Evolutionary conservation across 2,888 invertebrate species (phyloP).

Genomic region (Eumerus sabulonum): DNA sequence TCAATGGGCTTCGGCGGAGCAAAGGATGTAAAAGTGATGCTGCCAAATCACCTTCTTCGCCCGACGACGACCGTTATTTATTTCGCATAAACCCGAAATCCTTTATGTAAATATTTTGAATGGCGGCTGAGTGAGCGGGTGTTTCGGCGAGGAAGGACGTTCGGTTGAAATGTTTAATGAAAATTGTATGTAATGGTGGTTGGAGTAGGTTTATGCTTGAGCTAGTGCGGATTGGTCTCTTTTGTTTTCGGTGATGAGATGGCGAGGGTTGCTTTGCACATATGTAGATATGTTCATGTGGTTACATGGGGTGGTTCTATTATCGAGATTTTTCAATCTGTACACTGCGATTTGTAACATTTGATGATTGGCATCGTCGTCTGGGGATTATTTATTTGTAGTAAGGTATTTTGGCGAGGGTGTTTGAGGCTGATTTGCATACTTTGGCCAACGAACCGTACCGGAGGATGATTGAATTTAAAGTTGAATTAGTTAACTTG

Average conservation of each 20-base stretch:
- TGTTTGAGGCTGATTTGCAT: constrained; percentile 27
- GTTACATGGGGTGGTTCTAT: constrained; percentile 10
- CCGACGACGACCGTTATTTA: constrained; percentile 29
- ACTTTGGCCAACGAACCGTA: constrained; percentile 20
- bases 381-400: constrained; percentile 8
- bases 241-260: not conserved
- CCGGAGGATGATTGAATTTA: not conserved
- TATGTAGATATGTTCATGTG: constrained; percentile 23
- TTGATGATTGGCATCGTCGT: constrained; percentile 1
- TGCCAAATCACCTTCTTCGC: constrained; percentile 35
- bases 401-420: constrained; percentile 5
- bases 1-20: constrained; percentile 10
- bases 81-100: constrained; percentile 43
- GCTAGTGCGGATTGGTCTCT: constrained; percentile 11
- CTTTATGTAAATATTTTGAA: constrained; percentile 48
- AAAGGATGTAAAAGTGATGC: constrained; percentile 4
- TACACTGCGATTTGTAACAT: constrained; percentile 16
- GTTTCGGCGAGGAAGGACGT: not conserved
- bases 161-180: constrained; percentile 35
- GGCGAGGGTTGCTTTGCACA: constrained; percentile 26
- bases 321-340: constrained; percentile 27
- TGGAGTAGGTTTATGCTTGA: constrained; percentile 30
- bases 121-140: not conserved
- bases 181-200: constrained; percentile 48
- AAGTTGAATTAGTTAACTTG: too few species aligned